Percentiles rank a stretch among this genome's conserved stretches.
Evolutionary conservation across 2,888 invertebrate genomes (phyloP).

Genomic region (Coenonympha glycerion): DNA sequence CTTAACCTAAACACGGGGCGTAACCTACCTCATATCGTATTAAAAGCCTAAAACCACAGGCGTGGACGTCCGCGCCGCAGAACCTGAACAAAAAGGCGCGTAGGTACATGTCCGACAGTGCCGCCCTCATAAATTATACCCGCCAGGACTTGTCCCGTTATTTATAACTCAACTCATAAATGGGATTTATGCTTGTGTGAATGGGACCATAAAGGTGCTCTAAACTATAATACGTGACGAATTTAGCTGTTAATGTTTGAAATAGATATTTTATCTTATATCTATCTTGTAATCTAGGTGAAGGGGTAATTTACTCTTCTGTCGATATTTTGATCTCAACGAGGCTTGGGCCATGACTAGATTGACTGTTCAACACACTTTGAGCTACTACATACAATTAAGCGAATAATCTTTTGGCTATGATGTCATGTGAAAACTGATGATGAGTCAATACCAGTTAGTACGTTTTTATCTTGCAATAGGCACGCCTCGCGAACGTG

Average conservation of each 20-base stretch:
- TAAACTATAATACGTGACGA: neutral
- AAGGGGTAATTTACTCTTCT: too few relatives aligned
- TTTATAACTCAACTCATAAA: slow-evolving; percentile 39
- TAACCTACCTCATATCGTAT: slow-evolving; percentile 20
- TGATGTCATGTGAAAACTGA: too few relatives aligned
- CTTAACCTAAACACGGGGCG: slow-evolving; percentile 6
- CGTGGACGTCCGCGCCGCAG: slow-evolving; percentile 21
- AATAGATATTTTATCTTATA: neutral
- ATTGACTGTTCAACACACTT: too few relatives aligned
- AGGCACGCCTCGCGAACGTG: too few relatives aligned
- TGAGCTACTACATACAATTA: too few relatives aligned
- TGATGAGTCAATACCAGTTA: too few relatives aligned
- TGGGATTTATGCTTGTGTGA: slow-evolving; percentile 22
- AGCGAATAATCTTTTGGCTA: too few relatives aligned
- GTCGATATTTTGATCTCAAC: too few relatives aligned
- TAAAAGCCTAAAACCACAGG: slow-evolving; percentile 26
- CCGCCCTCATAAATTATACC: slow-evolving; percentile 50
- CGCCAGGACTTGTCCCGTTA: slow-evolving; percentile 35
- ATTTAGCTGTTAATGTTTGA: neutral
- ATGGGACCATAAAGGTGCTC: slow-evolving; percentile 10
- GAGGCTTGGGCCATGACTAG: too few relatives aligned
- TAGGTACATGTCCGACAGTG: slow-evolving; percentile 46
- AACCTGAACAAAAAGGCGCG: slow-evolving; percentile 36
- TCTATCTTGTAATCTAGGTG: too few relatives aligned
- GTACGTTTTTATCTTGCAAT: too few relatives aligned